Percentiles rank a stretch among this genome's conserved stretches.
Evolutionary conservation across 2,113 vertebrate genomes (phyloP).

Genomic region (Hemicordylus capensis): DNA sequence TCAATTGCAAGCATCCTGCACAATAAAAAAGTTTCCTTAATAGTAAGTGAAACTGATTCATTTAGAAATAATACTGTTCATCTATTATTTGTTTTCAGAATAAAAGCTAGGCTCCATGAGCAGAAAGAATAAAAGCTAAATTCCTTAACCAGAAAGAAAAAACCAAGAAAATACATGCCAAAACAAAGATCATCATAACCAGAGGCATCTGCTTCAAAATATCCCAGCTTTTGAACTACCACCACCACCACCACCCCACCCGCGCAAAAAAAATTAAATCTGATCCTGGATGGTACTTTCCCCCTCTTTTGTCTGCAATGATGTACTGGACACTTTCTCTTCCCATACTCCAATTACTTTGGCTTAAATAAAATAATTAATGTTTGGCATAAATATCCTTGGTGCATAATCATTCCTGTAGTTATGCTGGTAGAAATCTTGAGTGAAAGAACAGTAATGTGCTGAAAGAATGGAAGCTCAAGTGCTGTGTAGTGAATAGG

Average conservation of each 20-base stretch:
- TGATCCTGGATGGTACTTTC: conserved; percentile 46
- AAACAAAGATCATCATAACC: conserved; percentile 51
- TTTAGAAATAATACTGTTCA: conserved; percentile 28
- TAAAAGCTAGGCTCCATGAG: no score
- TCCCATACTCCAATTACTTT: conserved; percentile 4
- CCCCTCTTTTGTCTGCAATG: conserved; percentile 14
- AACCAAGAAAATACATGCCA: conserved; percentile 50
- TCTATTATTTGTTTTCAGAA: conserved; percentile 46
- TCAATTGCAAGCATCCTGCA: not conserved
- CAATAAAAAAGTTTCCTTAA: not conserved
- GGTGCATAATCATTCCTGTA: conserved; percentile 6
- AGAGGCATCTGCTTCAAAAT: conserved; percentile 53
- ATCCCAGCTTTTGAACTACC: conserved; percentile 41
- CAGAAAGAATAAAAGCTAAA: conserved; percentile 44
- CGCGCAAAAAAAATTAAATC: no score
- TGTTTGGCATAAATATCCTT: conserved; percentile 17
- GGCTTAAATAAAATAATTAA: conserved; percentile 35
- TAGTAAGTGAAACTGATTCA: not conserved
- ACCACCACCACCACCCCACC: no score
- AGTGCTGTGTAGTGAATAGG: not conserved
- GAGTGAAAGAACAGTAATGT: not conserved
- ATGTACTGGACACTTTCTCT: conserved; percentile 11
- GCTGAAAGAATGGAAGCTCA: not conserved
- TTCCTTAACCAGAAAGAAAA: not conserved
- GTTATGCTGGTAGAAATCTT: not conserved